Conservation (phyloP, 2,888 invertebrate species). For the Pachydiplax longipennis region DNA sequence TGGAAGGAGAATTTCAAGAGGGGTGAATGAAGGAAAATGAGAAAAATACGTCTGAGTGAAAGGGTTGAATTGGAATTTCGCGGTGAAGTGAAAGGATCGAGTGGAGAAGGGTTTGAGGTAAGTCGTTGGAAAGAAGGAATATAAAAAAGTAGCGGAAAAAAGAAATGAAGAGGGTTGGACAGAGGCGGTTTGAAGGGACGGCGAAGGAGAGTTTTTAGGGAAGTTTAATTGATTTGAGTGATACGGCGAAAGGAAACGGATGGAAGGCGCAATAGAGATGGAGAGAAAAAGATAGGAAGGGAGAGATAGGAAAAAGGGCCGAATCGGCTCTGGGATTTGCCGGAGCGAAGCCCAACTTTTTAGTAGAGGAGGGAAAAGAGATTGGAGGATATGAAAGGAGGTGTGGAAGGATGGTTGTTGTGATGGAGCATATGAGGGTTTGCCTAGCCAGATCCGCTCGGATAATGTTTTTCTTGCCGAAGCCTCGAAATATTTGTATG, state of each 20-base stretch:
- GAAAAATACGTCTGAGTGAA: not conserved
- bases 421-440: not conserved
- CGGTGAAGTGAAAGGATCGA: not conserved
- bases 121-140: not conserved
- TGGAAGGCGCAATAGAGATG: not conserved
- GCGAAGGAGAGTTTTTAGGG: not conserved
- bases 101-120: not conserved
- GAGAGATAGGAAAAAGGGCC: not conserved
- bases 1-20: not conserved
- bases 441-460: not conserved
- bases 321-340: not conserved
- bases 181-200: not conserved
- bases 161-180: not conserved
- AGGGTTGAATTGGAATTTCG: not conserved
- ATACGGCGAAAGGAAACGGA: not conserved
- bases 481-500: not conserved
- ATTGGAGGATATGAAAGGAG: no score
- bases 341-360: not conserved
- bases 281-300: not conserved
- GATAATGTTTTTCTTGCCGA: not conserved
- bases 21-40: not conserved
- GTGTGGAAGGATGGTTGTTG: not conserved
- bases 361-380: not conserved
- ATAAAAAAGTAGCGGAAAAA: not conserved
- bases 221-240: slow-evolving; percentile 31